phyloP scores from a whole-genome alignment of 1,140 invertebrate species.

The Drosophila nebulosa region DNA sequence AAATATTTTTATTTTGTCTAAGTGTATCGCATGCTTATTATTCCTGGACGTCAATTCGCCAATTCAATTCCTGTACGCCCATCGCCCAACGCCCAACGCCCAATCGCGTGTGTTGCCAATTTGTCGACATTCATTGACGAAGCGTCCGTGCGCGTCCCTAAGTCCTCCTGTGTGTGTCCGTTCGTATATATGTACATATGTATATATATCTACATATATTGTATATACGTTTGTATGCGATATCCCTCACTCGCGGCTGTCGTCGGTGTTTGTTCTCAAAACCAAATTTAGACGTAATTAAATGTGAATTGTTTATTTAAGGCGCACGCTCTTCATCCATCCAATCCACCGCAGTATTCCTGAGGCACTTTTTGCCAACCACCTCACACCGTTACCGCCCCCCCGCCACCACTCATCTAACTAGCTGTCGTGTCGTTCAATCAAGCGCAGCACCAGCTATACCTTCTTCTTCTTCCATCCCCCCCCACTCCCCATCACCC shows the following conservation, averaged over 20 bases:
- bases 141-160: constrained; percentile 15
- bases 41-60: constrained; percentile 54
- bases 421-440: constrained; percentile 48
- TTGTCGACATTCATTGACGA: constrained; percentile 77
- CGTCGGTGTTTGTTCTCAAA: constrained; percentile 79
- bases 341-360: constrained; percentile 12
- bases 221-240: constrained; percentile 29
- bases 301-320: constrained; percentile 81
- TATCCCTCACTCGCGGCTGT: constrained; percentile 49
- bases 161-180: constrained; percentile 3
- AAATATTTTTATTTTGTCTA: neutral
- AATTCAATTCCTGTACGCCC: constrained; percentile 7
- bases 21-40: constrained; percentile 55
- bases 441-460: constrained; percentile 46
- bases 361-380: constrained; percentile 4
- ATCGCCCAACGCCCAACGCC: constrained; percentile 23
- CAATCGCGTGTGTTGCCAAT: constrained; percentile 78
- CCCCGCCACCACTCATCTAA: neutral
- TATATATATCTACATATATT: no score
- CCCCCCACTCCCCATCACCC: neutral
- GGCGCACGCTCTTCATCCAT: constrained; percentile 63
- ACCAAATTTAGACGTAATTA: constrained; percentile 81
- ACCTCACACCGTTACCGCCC: no score
- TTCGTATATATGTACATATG: constrained; percentile 16
- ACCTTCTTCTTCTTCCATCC: no score